Conservation (phyloP, 2,113 vertebrate genomes). For the Ciconia boyciana region DNA sequence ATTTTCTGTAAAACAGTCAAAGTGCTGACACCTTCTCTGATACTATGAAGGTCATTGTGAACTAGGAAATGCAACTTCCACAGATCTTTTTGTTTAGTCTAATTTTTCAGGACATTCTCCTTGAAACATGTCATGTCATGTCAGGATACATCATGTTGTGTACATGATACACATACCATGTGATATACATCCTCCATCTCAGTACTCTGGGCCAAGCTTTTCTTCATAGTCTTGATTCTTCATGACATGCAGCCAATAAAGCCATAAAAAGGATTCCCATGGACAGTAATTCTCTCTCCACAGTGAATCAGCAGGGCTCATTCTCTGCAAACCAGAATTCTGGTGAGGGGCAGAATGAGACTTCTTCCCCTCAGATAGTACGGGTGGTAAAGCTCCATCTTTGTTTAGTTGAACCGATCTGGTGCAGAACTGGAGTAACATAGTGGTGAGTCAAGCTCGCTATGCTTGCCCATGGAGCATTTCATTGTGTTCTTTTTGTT, state of each 20-base stretch:
- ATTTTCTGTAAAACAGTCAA: conserved; percentile 24
- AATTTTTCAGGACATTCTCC: not conserved
- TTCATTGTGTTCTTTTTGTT: conserved; percentile 59
- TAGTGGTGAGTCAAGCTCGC: conserved; percentile 32
- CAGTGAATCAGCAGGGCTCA: not conserved
- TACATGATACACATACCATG: not conserved
- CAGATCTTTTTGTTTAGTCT: not conserved
- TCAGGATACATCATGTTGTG: not conserved
- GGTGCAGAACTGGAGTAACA: conserved; percentile 1
- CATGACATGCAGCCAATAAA: not conserved
- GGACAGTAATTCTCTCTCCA: not conserved
- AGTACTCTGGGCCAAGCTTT: not conserved
- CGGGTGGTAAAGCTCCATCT: not conserved
- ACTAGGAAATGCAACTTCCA: conserved; percentile 1
- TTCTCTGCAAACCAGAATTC: not conserved
- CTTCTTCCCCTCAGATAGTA: not conserved
- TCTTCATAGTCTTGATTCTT: not conserved
- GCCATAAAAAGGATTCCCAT: not conserved
- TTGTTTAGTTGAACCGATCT: not conserved
- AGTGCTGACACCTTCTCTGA: conserved; percentile 6
- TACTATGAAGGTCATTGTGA: not conserved
- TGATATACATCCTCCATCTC: not conserved
- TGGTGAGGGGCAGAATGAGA: not conserved
- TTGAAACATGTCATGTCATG: not conserved
- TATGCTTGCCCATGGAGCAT: conserved; percentile 16